phyloP scores from a whole-genome alignment of 2,797 vertebrate species.

The Benthosema pterotum region DNA sequence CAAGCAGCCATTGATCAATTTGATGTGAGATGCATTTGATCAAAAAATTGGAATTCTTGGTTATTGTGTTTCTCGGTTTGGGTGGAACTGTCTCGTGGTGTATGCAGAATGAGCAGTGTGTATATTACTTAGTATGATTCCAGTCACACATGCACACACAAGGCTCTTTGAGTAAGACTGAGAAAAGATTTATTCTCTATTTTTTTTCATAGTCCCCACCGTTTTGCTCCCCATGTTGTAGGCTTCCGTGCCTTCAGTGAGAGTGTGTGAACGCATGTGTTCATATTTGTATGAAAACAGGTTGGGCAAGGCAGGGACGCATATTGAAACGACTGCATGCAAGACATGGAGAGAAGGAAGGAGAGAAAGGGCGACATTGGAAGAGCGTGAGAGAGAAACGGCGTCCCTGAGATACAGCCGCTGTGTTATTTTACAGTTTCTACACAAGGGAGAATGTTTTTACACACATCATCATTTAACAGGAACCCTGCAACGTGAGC shows the following conservation, averaged over 20 bases:
- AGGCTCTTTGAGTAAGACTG: constrained; percentile 69
- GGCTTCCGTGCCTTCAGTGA: constrained; percentile 48
- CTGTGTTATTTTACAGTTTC: constrained; percentile 46
- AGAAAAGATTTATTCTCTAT: constrained; percentile 73
- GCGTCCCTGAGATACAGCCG: background rate
- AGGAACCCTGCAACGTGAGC: constrained; percentile 22
- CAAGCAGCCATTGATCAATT: constrained; percentile 28
- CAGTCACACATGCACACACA: constrained; percentile 51
- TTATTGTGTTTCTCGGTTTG: constrained; percentile 35
- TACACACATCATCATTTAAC: constrained; percentile 30
- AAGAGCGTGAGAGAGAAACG: constrained; percentile 14
- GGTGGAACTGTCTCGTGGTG: constrained; percentile 48
- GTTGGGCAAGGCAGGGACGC: constrained; percentile 58
- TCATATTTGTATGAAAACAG: constrained; percentile 34
- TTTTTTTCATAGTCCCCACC: constrained; percentile 1
- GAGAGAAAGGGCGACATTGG: constrained; percentile 23
- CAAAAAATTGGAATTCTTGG: constrained; percentile 33
- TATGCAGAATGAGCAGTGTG: constrained; percentile 51
- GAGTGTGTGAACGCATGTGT: constrained; percentile 25
- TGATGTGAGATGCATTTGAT: constrained; percentile 23
- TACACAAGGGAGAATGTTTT: constrained; percentile 29
- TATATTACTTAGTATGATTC: constrained; percentile 1
- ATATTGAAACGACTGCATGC: constrained; percentile 55
- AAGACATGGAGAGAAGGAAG: constrained; percentile 49
- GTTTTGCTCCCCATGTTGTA: constrained; percentile 66